These are phyloP conservation scores for Mormyrus lacerda DNA, from an alignment of 2,113 vertebrate species.

Conservation along the genomic window DNA sequence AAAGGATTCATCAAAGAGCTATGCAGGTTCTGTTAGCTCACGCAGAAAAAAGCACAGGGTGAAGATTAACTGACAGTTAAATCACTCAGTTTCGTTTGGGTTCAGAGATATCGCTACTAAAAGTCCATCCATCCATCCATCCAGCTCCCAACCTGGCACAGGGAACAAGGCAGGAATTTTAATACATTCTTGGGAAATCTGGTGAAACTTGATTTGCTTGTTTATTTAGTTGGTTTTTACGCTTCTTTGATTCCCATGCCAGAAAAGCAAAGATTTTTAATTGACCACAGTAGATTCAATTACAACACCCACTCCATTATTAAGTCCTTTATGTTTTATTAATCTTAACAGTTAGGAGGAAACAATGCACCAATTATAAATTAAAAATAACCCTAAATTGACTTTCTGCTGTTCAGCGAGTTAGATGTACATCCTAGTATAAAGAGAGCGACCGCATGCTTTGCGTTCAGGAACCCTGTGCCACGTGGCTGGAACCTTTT, in stretches of 20 bases:
- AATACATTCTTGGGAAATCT: neutral
- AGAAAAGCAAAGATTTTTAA: neutral
- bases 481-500: neutral
- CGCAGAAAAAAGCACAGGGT: neutral
- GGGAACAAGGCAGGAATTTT: neutral
- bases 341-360: neutral
- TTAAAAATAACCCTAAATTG: neutral
- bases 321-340: neutral
- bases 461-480: neutral
- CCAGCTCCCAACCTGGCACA: neutral
- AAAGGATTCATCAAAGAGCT: neutral
- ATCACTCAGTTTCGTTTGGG: neutral
- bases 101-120: neutral
- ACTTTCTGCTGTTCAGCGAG: neutral
- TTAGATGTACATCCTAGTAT: neutral
- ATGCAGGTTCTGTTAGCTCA: neutral
- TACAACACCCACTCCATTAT: neutral
- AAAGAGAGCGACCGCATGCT: neutral
- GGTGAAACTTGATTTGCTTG: neutral
- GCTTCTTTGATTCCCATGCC: neutral
- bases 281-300: slow-evolving; percentile 5
- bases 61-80: neutral
- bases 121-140: neutral
- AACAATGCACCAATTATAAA: neutral
- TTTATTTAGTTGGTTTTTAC: neutral